Percentiles rank a stretch among this genome's conserved stretches.
These are phyloP conservation scores for Tiaroga cobitis DNA, from an alignment of 2,797 vertebrate species.

Conservation along the genomic window DNA sequence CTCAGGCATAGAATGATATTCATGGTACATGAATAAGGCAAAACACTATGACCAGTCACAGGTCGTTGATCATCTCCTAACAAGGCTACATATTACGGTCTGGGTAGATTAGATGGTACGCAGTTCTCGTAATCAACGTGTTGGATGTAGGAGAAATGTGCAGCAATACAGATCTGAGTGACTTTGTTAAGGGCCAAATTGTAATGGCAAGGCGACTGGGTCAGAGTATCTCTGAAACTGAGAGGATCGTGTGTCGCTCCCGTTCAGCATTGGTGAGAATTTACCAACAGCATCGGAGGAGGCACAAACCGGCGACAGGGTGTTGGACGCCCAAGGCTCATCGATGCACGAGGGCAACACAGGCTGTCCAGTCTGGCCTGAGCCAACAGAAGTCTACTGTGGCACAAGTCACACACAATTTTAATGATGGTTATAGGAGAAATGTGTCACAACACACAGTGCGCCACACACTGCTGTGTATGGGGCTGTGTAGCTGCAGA, in stretches of 20 bases:
- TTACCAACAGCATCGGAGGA: not conserved
- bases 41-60: not conserved
- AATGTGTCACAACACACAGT: not conserved
- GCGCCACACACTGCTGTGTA: too few species aligned
- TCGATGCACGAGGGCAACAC: not conserved
- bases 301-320: not conserved
- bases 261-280: not conserved
- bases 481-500: too few species aligned
- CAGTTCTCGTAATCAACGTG: too few species aligned
- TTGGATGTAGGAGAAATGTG: not conserved
- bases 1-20: not conserved
- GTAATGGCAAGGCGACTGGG: not conserved
- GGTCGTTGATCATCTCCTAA: not conserved
- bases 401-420: not conserved
- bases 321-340: not conserved
- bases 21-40: not conserved
- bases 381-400: not conserved
- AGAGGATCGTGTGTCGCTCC: not conserved
- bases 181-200: not conserved
- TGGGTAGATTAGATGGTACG: too few species aligned
- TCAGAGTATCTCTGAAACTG: too few species aligned
- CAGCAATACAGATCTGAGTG: not conserved
- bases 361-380: not conserved
- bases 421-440: not conserved
- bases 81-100: not conserved